Base-by-base conservation (phyloP, 2,888 invertebrate species). In the Xestia c-nigrum region DNA sequence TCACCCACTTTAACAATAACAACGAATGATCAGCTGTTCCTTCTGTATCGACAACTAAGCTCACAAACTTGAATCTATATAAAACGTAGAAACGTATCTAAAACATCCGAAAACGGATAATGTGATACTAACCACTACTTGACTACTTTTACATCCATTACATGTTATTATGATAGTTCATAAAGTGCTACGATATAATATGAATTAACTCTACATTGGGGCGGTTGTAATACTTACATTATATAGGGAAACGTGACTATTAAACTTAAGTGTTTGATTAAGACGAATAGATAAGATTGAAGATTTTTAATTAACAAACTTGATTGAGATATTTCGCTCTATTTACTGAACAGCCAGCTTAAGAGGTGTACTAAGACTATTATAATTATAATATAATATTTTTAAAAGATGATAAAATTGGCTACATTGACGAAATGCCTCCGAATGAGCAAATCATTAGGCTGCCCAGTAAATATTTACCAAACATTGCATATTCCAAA, bases 71-170 rank as follows among this genome's bases (percentile, higher is more conserved):
- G 78, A 79, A 79, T 85, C 57, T 65, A 61, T 79, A 80, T 81
- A 87, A 86, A 85, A 85, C 72, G 61, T 85, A 55, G 69, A 74
- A 79, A 79, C 78, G 65, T 21, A 73, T 72, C 64, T 85, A 79
- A 78, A 85, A 81, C 67, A 89, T 90, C 92, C 92, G 92, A 92
- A 92, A 87, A 92, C 92, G 92, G 92, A 91, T 67, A 73, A 83
- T 72, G 85, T 87, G 84, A 77, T 76, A 73, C 85, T 87, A 88
- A 80, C 50, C 0, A 38, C 88, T 89, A 90, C 78, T 74, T 84
- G 81, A 88, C 80, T 64, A 80, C 63, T 76, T 77, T 79, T 84
- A 84, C 46, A 76, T 82, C 64, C 73, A 86, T 80, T 82, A 84
- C 63, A 87, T 76, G 69, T 40, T 74, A 55, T 57, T 78, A 76